Evolutionary conservation across 2,797 vertebrate genomes (phyloP).

Genomic region (Aulostomus chinensis): DNA sequence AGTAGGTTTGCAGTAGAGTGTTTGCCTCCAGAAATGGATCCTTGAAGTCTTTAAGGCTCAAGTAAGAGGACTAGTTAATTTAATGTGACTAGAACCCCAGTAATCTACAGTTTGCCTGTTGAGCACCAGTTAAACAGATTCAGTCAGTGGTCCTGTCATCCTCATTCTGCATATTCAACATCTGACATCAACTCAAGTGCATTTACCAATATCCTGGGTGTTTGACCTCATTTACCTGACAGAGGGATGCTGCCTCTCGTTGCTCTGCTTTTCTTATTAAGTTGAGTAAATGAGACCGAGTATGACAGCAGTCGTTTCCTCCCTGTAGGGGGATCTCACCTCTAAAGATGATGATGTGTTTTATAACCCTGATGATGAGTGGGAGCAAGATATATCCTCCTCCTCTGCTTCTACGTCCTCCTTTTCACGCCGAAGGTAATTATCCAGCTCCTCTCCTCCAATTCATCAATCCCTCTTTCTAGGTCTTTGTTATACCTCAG

Average conservation of each 20-base stretch:
- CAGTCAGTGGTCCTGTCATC: slow-evolving; percentile 8
- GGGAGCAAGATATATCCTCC: slow-evolving; percentile 92
- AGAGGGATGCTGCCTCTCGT: slow-evolving; percentile 39
- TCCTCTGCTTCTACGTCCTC: slow-evolving; percentile 75
- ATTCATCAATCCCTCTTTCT: slow-evolving; percentile 17
- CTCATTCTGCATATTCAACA: slow-evolving; percentile 33
- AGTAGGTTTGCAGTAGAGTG: too few species aligned
- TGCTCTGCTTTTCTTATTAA: slow-evolving; percentile 59
- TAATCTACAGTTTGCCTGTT: slow-evolving; percentile 11
- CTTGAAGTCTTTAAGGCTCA: background rate
- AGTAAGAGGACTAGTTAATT: background rate
- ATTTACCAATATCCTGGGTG: slow-evolving; percentile 32
- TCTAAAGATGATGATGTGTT: slow-evolving; percentile 88
- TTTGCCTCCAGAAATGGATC: too few species aligned
- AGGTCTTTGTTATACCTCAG: slow-evolving; percentile 2
- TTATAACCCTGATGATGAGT: slow-evolving; percentile 93
- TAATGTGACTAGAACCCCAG: background rate
- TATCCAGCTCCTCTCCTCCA: slow-evolving; percentile 27
- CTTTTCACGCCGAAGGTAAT: slow-evolving; percentile 91
- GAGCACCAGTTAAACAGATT: slow-evolving; percentile 7
- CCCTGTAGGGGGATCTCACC: slow-evolving; percentile 79
- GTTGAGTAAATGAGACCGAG: slow-evolving; percentile 52
- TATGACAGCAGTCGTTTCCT: slow-evolving; percentile 58
- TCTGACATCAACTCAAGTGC: slow-evolving; percentile 33
- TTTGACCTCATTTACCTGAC: slow-evolving; percentile 56